phyloP scores from a whole-genome alignment of 1,140 invertebrate species.

The Pseudomyrmex gracilis region DNA sequence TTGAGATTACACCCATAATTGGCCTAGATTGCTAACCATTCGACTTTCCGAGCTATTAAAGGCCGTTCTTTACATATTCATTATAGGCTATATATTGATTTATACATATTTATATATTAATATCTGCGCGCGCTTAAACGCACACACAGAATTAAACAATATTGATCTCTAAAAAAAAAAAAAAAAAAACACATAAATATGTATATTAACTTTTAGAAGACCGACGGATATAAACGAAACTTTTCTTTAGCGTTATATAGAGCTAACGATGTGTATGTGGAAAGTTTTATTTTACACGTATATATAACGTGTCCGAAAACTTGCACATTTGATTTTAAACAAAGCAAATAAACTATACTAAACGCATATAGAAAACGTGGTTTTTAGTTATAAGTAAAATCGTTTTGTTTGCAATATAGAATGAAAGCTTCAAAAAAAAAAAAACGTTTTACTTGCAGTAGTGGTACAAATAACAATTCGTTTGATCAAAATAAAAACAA shows the following conservation, averaged over 20 bases:
- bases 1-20: constrained; percentile 34
- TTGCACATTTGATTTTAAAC: background rate
- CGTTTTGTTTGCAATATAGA: background rate
- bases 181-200: background rate
- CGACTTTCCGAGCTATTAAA: background rate
- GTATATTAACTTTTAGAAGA: too few relatives aligned
- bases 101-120: constrained; percentile 40
- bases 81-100: constrained; percentile 1
- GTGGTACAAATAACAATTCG: background rate
- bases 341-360: background rate
- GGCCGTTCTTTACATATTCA: background rate
- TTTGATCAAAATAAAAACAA: constrained; percentile 10
- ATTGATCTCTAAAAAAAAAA: constrained; percentile 7
- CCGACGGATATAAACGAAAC: too few relatives aligned
- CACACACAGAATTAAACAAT: background rate
- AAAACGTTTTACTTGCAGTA: constrained; percentile 15
- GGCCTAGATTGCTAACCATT: constrained; percentile 38
- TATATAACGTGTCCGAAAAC: background rate
- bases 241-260: background rate
- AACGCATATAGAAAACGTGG: background rate
- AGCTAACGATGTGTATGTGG: too few relatives aligned
- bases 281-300: background rate
- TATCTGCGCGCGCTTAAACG: background rate
- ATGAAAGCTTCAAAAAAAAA: constrained; percentile 2
- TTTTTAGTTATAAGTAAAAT: constrained; percentile 19